Conservation (phyloP, 2,113 vertebrate species). For the Pionites leucogaster region DNA sequence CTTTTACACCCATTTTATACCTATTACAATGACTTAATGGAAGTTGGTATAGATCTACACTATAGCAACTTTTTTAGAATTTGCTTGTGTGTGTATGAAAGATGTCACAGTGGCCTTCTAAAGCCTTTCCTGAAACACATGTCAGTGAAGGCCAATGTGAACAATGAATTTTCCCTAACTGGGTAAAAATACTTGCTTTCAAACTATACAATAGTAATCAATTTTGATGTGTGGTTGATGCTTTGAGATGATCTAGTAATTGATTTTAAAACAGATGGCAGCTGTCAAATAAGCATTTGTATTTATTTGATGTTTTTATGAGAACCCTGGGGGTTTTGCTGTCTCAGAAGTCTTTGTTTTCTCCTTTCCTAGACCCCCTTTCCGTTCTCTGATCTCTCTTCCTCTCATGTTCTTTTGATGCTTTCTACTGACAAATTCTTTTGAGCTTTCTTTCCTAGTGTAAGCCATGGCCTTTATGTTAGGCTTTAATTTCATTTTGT, state of each 20-base stretch:
- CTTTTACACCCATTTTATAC: background rate
- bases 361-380: slow-evolving; percentile 6
- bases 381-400: slow-evolving; percentile 46
- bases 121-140: background rate
- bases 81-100: background rate
- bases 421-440: slow-evolving; percentile 44
- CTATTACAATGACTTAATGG: background rate
- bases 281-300: slow-evolving; percentile 65
- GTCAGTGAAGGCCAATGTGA: background rate
- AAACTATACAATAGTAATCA: background rate
- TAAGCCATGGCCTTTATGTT: background rate
- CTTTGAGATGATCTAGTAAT: slow-evolving; percentile 44
- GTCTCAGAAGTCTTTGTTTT: slow-evolving; percentile 54
- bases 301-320: slow-evolving; percentile 53
- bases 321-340: slow-evolving; percentile 22
- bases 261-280: slow-evolving; percentile 62
- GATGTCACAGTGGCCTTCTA: background rate
- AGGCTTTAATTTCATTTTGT: slow-evolving; percentile 32
- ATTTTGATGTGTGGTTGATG: background rate
- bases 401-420: slow-evolving; percentile 51
- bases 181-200: slow-evolving; percentile 8
- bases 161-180: background rate
- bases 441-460: background rate
- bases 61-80: background rate
- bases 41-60: background rate